phyloP scores from a whole-genome alignment of 2,888 invertebrate species.

The Mesorhabditis sp. region DNA sequence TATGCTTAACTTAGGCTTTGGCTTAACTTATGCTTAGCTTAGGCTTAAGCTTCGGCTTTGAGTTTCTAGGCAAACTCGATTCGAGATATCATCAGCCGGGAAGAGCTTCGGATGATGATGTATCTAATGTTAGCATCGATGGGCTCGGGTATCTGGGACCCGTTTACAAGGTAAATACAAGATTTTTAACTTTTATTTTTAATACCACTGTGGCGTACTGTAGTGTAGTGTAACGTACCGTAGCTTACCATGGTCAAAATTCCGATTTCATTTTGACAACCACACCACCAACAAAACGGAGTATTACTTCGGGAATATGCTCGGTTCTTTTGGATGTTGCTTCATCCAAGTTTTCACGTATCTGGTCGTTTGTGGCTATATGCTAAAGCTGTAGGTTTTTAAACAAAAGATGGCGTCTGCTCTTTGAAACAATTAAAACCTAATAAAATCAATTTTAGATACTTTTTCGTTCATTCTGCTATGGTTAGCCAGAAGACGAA shows the following conservation, averaged over 20 bases:
- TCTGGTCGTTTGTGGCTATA: background rate
- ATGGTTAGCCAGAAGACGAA: background rate
- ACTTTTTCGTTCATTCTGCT: background rate
- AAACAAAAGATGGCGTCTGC: background rate
- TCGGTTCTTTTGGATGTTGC: background rate
- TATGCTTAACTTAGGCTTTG: no score
- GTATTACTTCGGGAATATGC: background rate
- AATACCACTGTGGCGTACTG: no score
- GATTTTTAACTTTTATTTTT: background rate
- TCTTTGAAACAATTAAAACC: background rate
- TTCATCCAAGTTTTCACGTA: background rate
- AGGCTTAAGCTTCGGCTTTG: background rate
- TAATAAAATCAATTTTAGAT: background rate
- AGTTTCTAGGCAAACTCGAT: background rate
- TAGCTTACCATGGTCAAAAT: no score
- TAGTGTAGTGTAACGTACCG: no score
- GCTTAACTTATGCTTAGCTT: background rate
- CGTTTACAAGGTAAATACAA: background rate
- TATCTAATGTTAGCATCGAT: background rate
- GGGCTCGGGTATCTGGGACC: background rate
- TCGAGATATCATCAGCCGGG: background rate
- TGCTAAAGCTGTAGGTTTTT: background rate
- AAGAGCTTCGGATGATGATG: background rate
- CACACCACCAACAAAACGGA: background rate
- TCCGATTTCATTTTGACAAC: background rate